A percentile compares a stretch with the other conserved stretches of the same genome.
Evolutionary conservation across 2,797 vertebrate genomes (phyloP).

Genomic region (Dendrocincla fuliginosa): DNA sequence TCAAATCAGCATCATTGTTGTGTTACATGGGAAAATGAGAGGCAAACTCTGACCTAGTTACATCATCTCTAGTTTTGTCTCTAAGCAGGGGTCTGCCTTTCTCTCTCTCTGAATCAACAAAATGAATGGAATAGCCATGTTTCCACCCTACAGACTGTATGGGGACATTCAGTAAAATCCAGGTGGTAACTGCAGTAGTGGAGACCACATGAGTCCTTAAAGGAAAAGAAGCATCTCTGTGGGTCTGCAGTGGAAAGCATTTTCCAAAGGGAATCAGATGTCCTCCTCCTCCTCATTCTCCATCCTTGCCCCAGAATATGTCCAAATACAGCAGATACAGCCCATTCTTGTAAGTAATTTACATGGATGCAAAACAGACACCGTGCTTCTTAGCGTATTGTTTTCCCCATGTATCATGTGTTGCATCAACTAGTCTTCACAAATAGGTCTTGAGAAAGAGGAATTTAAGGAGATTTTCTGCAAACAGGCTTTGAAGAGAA

Average conservation of each 20-base stretch:
- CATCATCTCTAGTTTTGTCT: background rate
- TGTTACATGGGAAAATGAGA: background rate
- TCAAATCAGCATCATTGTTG: background rate
- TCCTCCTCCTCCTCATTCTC: background rate
- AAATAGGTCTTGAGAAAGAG: background rate
- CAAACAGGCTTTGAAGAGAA: background rate
- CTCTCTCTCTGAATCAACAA: background rate
- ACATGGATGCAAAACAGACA: background rate
- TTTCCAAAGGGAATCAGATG: background rate
- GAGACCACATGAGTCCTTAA: accelerated
- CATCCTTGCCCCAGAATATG: background rate
- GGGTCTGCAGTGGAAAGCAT: background rate
- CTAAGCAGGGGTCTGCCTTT: background rate
- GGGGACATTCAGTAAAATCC: background rate
- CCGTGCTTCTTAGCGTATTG: accelerated
- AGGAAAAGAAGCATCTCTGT: background rate
- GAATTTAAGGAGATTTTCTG: background rate
- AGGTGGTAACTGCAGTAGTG: background rate
- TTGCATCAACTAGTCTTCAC: background rate
- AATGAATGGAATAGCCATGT: background rate
- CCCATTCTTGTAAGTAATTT: background rate
- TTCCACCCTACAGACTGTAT: background rate
- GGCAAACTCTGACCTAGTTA: background rate
- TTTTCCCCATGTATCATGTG: background rate
- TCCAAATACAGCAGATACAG: background rate